Base-by-base conservation (phyloP, 2,113 vertebrate species). In the Sialia sialis region DNA sequence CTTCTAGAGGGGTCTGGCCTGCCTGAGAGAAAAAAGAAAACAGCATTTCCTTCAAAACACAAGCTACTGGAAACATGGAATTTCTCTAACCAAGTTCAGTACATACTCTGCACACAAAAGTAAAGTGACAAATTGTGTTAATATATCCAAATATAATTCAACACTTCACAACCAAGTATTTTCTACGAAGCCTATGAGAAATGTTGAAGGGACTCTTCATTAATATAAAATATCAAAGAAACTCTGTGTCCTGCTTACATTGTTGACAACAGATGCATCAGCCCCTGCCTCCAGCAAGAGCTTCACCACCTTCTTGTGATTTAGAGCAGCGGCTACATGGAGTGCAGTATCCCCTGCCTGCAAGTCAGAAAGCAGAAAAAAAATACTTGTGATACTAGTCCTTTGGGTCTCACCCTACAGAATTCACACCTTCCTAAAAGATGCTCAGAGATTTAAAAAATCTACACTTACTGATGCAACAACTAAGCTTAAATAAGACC, bases 301-400 rank as follows among this genome's bases (percentile, higher is more conserved):
- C 92, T 99, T 98, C 17, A 98, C 98, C 23, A 99, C 98, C 96
- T 99, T 99, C 97, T 98, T 99, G 95, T 99, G 99, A 94, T 99
- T 99, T 34, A 99, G 98, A 58, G 98, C 98, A 86, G 99, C 99
- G 58, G 99, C 99, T 11, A 99, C 95, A 26, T 99, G 99, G 51
- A 99, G 98, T 0, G 99, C 98, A 3, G 99, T 99, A 82, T 99
- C 99, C 43, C 99, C 99, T 41, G 97, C 98, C 99, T 99, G 95
- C 64, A 96, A 95, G 72, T 70, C 10, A 91, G 32, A 92, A 93
- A 94, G 78, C 84, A 97, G 89, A 97, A 95, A 87, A 81, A 39
- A 94, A 51, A 16, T n/a, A 39, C 9, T 3, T 39, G 62, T 95
- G 36, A 87, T 38, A 11, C 27, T 21, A 7, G 2, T 41, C 27